These are phyloP conservation scores for Edolisoma coerulescens DNA, from an alignment of 2,113 vertebrate genomes.

Conservation along the genomic window DNA sequence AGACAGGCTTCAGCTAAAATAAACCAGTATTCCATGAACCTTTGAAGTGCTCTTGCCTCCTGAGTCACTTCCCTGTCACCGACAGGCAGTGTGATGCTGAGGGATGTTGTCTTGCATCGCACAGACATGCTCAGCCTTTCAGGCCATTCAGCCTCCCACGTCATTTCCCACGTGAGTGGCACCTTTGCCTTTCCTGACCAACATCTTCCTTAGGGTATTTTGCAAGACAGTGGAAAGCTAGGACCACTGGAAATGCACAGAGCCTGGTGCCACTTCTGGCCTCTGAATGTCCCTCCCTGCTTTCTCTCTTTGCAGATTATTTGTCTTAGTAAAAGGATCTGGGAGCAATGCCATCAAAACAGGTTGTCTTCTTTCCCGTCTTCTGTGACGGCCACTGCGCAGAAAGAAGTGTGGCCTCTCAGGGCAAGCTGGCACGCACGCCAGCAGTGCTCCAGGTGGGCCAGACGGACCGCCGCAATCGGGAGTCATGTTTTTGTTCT, in stretches of 20 bases:
- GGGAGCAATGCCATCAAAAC: neutral
- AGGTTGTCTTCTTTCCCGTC: neutral
- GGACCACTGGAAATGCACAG: neutral
- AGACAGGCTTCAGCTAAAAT: neutral
- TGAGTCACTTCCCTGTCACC: slow-evolving; percentile 2
- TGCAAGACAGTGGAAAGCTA: neutral
- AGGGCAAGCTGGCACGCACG: neutral
- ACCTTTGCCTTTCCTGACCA: neutral
- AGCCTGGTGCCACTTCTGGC: neutral
- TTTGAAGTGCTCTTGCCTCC: neutral
- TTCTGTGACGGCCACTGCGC: neutral
- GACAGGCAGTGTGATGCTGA: neutral
- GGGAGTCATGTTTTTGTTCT: accelerated
- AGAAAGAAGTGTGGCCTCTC: neutral
- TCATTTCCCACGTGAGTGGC: neutral
- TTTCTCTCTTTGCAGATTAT: neutral
- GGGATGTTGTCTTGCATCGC: neutral
- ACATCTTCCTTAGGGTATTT: neutral
- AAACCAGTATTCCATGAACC: neutral
- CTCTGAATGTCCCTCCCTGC: neutral
- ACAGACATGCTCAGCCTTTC: neutral
- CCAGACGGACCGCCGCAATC: accelerated
- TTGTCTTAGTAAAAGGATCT: neutral
- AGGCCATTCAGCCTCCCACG: neutral
- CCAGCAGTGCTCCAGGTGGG: neutral